Percentiles rank a stretch among this genome's conserved stretches.
Evolutionary conservation across 2,113 vertebrate genomes (phyloP).

Genomic region (Chaenogobius annularis): DNA sequence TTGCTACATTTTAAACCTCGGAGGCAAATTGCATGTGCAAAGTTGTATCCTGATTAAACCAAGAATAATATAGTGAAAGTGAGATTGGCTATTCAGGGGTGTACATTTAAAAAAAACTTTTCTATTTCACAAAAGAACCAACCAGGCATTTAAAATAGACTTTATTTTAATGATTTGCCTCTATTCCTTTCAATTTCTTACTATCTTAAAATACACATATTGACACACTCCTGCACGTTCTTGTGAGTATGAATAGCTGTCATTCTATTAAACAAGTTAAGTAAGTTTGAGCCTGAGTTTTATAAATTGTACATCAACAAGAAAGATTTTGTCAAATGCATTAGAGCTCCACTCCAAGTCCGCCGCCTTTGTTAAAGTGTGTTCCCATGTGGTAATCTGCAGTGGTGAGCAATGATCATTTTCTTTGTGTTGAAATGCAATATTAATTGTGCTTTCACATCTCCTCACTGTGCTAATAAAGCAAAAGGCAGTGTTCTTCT

Average conservation of each 20-base stretch:
- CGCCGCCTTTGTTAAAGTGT: conserved; percentile 10
- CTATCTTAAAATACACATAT: too few species aligned
- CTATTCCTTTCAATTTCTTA: too few species aligned
- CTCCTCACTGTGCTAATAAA: conserved; percentile 73
- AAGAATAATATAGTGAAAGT: background rate
- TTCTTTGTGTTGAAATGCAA: conserved; percentile 67
- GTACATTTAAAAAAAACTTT: background rate
- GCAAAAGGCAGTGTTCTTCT: conserved; percentile 66
- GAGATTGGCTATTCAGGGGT: background rate
- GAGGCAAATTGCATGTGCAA: background rate
- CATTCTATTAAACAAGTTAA: background rate
- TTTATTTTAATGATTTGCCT: too few species aligned
- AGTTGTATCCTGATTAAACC: background rate
- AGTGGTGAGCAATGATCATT: conserved; percentile 49
- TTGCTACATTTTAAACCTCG: background rate
- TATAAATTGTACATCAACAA: background rate
- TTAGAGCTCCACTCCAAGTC: background rate
- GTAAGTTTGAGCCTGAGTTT: background rate
- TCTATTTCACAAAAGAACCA: too few species aligned
- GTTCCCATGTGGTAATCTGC: background rate
- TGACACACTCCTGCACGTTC: too few species aligned
- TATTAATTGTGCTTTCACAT: conserved; percentile 73
- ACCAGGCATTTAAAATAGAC: too few species aligned
- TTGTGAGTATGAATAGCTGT: too few species aligned
- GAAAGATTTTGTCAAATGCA: background rate